Base-by-base conservation (phyloP, 2,797 vertebrate species). In the Coilia nasus region DNA sequence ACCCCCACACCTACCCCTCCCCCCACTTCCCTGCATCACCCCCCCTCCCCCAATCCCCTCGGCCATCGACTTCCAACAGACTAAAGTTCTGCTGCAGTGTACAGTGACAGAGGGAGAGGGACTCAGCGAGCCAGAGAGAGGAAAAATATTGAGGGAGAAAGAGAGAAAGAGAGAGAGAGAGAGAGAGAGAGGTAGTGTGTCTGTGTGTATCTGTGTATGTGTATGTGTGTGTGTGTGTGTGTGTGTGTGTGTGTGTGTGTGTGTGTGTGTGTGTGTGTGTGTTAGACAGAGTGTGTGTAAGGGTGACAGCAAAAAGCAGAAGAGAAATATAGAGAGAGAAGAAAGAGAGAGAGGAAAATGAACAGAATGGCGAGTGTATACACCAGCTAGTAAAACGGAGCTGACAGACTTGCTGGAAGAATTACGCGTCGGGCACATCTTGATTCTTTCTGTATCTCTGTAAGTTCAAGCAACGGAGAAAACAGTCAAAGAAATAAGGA, bases 51-150 rank as follows among this genome's bases (percentile, higher is more conserved):
- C 28, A 35, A 15, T 2, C 67, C 28, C 31, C 6, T 35, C 12
- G 28, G 28, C 14, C 67, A 75, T 17, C 15, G 28, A 19, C 15
- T 41, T 31, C 15, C 28, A 14, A 75, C 6, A 31, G 67, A 35
- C 67, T 75, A 31, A 75, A 75, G 67, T 75, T 75, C 14, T 75
- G 67, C 67, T 19, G 67, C 67, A 75, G 28, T 75, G 67, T 75
- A 31, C 3, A 15, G 23, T 31, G 64, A 28, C 64, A 35, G 25
- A 31, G 23, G 23, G 3, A 67, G 62, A 12, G 62, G 14, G 23
- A 67, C 9, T 10, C 1, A 54, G 50, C 1, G 60, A 23, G 60
- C 7, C 9, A 64, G 60, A 64, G n/a, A 25, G 60, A 64, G 60
- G 25, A 12, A n/a, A n/a, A n/a, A n/a, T n/a, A 54, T 9, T 1